These are phyloP conservation scores for Meloe dianella DNA, from an alignment of 2,888 invertebrate species.

Conservation along the genomic window DNA sequence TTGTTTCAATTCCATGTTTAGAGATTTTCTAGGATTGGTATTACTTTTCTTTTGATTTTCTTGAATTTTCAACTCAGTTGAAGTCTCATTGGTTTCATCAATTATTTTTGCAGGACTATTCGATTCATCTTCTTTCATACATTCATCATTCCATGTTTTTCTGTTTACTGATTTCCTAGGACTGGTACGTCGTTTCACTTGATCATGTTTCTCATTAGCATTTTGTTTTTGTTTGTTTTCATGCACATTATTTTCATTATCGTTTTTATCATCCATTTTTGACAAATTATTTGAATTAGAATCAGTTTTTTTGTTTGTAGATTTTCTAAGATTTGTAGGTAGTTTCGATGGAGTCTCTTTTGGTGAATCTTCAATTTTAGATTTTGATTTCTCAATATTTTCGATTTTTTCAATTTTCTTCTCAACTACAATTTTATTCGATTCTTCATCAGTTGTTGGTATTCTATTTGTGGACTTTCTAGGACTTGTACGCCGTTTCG, in stretches of 20 bases:
- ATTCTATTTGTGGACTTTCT: not conserved
- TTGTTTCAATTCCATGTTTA: too few species aligned
- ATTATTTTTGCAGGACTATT: not conserved
- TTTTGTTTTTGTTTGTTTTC: too few species aligned
- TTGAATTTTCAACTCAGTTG: not conserved
- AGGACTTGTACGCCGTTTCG: not conserved
- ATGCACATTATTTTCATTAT: not conserved
- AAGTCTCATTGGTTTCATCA: not conserved
- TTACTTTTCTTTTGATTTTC: not conserved
- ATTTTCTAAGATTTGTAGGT: not conserved
- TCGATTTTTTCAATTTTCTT: not conserved
- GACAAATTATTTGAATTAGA: too few species aligned
- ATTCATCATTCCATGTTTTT: not conserved
- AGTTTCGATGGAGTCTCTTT: not conserved
- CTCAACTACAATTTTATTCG: too few species aligned
- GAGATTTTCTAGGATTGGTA: not conserved
- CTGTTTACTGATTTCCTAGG: not conserved
- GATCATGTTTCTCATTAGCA: not conserved
- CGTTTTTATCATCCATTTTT: not conserved
- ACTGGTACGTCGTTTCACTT: not conserved
- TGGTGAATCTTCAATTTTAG: not conserved
- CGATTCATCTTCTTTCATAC: not conserved
- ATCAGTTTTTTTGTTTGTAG: not conserved
- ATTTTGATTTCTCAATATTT: not conserved
- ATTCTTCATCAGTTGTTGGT: too few species aligned